Evolutionary conservation across 2,113 vertebrate genomes (phyloP).

Genomic region (Amazona guildingii): DNA sequence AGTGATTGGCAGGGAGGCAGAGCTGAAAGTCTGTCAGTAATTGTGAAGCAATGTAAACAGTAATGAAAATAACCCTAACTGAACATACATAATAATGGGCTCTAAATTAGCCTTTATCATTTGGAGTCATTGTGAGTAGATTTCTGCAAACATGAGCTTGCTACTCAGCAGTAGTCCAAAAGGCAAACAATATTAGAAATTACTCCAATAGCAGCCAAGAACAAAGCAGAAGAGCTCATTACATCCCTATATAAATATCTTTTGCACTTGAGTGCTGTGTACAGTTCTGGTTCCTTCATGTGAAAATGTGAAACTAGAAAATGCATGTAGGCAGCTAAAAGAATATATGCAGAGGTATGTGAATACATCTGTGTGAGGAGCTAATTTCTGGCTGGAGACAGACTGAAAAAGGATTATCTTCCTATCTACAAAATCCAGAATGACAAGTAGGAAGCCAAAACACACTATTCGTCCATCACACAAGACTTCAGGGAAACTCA

Average conservation of each 20-base stretch:
- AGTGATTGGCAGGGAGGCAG: background rate
- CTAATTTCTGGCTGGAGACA: background rate
- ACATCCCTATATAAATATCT: background rate
- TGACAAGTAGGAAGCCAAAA: background rate
- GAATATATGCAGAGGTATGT: background rate
- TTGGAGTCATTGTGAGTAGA: background rate
- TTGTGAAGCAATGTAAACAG: background rate
- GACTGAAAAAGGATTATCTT: background rate
- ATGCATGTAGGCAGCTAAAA: background rate
- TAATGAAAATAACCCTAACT: background rate
- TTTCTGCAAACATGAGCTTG: background rate
- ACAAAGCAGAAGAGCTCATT: constrained; percentile 14
- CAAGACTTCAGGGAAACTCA: background rate
- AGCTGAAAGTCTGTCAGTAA: background rate
- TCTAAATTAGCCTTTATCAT: constrained; percentile 8
- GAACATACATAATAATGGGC: background rate
- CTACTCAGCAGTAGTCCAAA: background rate
- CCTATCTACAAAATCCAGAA: background rate
- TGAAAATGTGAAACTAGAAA: background rate
- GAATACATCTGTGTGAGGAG: background rate
- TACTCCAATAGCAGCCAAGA: background rate
- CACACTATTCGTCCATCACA: background rate
- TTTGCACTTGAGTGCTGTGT: background rate
- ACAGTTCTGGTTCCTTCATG: background rate
- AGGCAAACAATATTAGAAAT: background rate